Conservation (phyloP, 2,888 invertebrate genomes). For the Euphydryas editha region DNA sequence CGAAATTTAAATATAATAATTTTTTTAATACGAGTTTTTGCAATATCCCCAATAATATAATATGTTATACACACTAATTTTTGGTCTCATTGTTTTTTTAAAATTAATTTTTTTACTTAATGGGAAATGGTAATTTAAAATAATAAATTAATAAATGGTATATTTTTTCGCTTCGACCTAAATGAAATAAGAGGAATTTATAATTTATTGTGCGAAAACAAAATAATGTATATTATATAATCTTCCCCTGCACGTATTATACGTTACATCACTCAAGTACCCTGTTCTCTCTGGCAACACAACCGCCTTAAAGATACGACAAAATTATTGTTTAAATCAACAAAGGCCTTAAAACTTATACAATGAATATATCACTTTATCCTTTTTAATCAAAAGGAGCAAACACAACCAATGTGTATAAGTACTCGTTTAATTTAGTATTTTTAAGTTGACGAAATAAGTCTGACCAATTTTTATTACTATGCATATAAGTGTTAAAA, state of each 20-base stretch:
- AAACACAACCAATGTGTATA: not conserved
- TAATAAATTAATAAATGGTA: too few relatives aligned
- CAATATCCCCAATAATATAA: not conserved
- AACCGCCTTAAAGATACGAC: slow-evolving; percentile 31
- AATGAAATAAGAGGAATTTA: not conserved
- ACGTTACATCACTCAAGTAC: slow-evolving; percentile 28
- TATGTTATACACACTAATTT: slow-evolving; percentile 4
- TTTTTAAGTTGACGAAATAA: too few relatives aligned
- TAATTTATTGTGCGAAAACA: not conserved
- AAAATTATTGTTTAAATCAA: slow-evolving; percentile 2
- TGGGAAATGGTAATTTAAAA: not conserved
- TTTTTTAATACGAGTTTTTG: too few relatives aligned
- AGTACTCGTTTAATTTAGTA: not conserved
- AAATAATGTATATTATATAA: slow-evolving; percentile 8
- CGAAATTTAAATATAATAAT: too few relatives aligned
- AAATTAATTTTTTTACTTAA: not conserved
- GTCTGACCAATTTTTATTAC: too few relatives aligned
- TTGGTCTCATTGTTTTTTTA: not conserved
- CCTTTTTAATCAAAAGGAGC: too few relatives aligned
- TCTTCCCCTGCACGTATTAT: slow-evolving; percentile 14
- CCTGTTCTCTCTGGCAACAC: slow-evolving; percentile 39
- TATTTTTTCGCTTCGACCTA: not conserved
- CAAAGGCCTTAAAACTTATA: not conserved
- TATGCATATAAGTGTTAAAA: too few relatives aligned
- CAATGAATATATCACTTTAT: not conserved